These are phyloP conservation scores for Pogonomyrmex californicus DNA, from an alignment of 1,140 invertebrate genomes.

Conservation along the genomic window DNA sequence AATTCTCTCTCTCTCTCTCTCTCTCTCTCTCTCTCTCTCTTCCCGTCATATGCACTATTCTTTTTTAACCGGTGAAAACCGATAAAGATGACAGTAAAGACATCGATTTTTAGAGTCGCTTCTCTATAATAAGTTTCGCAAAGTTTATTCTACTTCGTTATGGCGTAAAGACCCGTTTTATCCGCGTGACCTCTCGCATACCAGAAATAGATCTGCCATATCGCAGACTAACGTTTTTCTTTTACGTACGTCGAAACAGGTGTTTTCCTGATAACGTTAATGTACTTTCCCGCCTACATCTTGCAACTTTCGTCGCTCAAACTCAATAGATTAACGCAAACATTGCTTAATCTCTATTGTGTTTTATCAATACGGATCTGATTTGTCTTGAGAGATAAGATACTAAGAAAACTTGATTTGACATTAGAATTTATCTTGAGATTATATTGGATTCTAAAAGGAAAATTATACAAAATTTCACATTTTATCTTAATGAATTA, in stretches of 20 bases:
- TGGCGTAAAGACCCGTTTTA: constrained; percentile 23
- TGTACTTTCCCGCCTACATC: constrained; percentile 11
- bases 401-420: neutral
- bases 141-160: constrained; percentile 26
- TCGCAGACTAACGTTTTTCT: constrained; percentile 12
- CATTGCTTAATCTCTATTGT: neutral
- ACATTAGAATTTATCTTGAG: neutral
- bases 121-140: constrained; percentile 9
- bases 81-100: constrained; percentile 3
- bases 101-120: neutral
- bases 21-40: neutral
- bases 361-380: neutral
- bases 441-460: neutral
- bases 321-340: constrained; percentile 1
- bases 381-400: constrained; percentile 2
- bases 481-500: neutral
- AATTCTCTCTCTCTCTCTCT: neutral
- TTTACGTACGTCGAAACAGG: neutral
- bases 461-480: neutral
- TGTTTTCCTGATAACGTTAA: constrained; percentile 31
- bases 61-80: neutral
- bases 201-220: constrained; percentile 34
- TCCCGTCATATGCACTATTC: neutral
- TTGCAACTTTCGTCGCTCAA: neutral
- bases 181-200: constrained; percentile 15